Conservation (phyloP, 2,888 invertebrate genomes). For the Drosophila macrospina region DNA sequence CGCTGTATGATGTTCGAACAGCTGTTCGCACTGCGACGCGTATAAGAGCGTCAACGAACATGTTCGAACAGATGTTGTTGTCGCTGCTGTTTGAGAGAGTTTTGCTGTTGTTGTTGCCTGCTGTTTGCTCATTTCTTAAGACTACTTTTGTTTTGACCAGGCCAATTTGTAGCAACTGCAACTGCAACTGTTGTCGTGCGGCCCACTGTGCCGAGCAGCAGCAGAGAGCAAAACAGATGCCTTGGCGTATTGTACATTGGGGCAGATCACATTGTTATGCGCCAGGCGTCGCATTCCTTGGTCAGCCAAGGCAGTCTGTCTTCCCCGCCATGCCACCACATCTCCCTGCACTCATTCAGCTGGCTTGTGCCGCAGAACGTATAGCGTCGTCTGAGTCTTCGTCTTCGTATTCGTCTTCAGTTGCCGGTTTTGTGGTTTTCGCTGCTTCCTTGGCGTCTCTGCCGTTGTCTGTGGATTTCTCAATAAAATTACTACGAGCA, state of each 20-base stretch:
- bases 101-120: conserved; percentile 8
- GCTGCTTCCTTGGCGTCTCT: conserved; percentile 21
- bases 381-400: conserved; percentile 5
- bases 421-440: conserved; percentile 34
- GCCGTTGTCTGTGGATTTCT: conserved; percentile 56
- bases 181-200: conserved; percentile 28
- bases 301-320: conserved; percentile 16
- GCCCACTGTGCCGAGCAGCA: conserved; percentile 6
- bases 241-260: conserved; percentile 41
- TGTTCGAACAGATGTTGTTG: conserved; percentile 48
- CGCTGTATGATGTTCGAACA: conserved; percentile 41
- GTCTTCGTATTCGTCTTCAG: conserved; percentile 22
- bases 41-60: conserved; percentile 56
- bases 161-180: conserved; percentile 48
- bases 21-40: conserved; percentile 43
- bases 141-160: conserved; percentile 48
- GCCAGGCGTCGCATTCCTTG: conserved; percentile 69
- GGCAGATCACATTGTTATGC: conserved; percentile 73
- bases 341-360: background rate
- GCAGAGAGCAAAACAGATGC: conserved; percentile 50
- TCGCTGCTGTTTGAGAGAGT: conserved; percentile 4
- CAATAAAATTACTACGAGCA: conserved; percentile 72
- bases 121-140: background rate
- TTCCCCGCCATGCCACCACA: background rate
- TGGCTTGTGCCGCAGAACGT: conserved; percentile 47